Percentiles rank a stretch among this genome's conserved stretches.
Conservation (phyloP, 2,797 vertebrate species). For the Xiphorhynchus erythropygius region DNA sequence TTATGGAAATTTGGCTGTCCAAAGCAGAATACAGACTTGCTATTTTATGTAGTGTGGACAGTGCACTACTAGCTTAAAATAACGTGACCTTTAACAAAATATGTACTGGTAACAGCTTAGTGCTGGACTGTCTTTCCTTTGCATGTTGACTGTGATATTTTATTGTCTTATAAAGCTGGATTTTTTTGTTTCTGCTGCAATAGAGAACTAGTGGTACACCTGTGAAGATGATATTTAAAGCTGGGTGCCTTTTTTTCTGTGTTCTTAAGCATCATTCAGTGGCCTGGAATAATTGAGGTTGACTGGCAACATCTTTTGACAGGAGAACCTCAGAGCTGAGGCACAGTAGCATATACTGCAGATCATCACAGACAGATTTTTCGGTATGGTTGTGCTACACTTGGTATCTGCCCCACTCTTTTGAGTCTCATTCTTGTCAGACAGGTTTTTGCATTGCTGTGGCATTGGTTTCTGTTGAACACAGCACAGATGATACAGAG, state of each 20-base stretch:
- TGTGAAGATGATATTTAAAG: not conserved
- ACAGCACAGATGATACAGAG: not conserved
- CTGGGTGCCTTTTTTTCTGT: not conserved
- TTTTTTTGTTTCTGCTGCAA: not conserved
- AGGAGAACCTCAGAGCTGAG: not conserved
- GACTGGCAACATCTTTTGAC: not conserved
- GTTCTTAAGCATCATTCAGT: not conserved
- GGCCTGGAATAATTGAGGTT: not conserved
- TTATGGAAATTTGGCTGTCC: not conserved
- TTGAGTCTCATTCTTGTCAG: not conserved
- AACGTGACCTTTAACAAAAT: not conserved
- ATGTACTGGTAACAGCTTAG: not conserved
- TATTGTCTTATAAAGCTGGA: not conserved
- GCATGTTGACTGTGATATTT: not conserved
- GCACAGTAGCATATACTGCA: not conserved
- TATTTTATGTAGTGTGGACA: not conserved
- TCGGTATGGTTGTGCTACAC: not conserved
- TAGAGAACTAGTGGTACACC: not conserved
- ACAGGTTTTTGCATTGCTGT: not conserved
- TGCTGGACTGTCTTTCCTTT: not conserved
- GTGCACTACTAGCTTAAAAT: not conserved
- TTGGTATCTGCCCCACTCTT: fast-evolving
- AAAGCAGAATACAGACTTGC: not conserved
- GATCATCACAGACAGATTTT: not conserved
- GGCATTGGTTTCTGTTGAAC: not conserved